Evolutionary conservation across 2,113 vertebrate species (phyloP), one percentile per base, ranked within the genome.

Genomic region (Syrmaticus mikado): DNA sequence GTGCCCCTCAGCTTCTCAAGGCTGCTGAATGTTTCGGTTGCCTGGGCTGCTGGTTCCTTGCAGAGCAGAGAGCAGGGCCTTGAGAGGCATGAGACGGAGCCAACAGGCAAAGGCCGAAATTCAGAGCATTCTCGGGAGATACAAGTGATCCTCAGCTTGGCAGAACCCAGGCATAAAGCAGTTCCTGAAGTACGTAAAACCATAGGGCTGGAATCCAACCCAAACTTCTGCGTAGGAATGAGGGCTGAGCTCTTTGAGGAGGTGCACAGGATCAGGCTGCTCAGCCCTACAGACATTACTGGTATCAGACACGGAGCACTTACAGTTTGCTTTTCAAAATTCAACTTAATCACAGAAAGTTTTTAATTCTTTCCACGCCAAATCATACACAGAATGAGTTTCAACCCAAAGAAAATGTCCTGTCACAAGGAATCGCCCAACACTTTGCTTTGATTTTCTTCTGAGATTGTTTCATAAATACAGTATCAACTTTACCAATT

Each of bases 241-340:
- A 50, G 84, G n/a, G 22, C 8, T 36, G 34, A 2, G 6, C 21
- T 86, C 40, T 45, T 10, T 61, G 36, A 68, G 53, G 43, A 19
- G 70, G 10, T 40, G 4, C 30, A 65, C 68, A 76, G n/a, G n/a
- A 6, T 41, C 18, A 12, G 48, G n/a, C 38, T 83, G 76, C 25
- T 52, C 61, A 82, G 1, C 43, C 72, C 70, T 50, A 67, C 12
- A 65, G 27, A 53, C 5, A 2, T 36, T 60, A 79, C 7, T 8
- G 21, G 12, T 32, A 78, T 15, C 24, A 24, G 43, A 79, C 28
- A 72, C 17, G 0, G 0, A 79, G 22, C 0, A 0, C 11, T 70
- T 50, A 65, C 2, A 38, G 57, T 75, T 1, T 7, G 17, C 17
- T 68, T 72, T 52, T 67, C 61, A 72, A 89, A 93, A 70, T n/a